Conservation (phyloP, 1,140 invertebrate species). For the Capitella teleta region DNA sequence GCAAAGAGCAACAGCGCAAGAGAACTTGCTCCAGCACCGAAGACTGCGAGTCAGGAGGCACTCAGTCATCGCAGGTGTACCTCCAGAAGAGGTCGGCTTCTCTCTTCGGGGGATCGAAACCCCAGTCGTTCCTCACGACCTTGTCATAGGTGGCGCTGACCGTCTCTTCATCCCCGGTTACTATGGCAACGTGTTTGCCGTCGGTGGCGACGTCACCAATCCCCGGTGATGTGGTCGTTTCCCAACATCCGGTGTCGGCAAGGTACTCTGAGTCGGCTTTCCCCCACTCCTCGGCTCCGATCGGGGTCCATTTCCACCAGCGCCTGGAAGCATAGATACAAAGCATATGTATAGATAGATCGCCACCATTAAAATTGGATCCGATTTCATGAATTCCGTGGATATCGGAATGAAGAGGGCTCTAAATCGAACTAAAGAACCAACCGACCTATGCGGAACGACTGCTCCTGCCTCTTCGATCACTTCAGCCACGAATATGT, state of each 20-base stretch:
- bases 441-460: not conserved
- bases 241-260: not conserved
- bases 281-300: not conserved
- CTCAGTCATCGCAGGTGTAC: too few species aligned
- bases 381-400: not conserved
- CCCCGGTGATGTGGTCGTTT: not conserved
- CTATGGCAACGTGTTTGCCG: not conserved
- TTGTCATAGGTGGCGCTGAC: not conserved
- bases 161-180: not conserved
- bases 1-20: too few species aligned
- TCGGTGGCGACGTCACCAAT: not conserved
- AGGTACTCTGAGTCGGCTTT: not conserved
- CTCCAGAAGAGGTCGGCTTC: too few species aligned
- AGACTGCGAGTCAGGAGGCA: too few species aligned
- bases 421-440: not conserved
- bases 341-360: not conserved
- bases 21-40: too few species aligned
- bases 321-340: not conserved
- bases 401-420: not conserved
- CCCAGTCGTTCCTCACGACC: not conserved
- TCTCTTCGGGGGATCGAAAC: not conserved
- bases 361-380: not conserved
- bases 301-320: not conserved
- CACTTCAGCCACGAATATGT: constrained; percentile 1
- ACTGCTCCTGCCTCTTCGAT: not conserved